These are phyloP conservation scores for Enteromius anoplus DNA, from an alignment of 2,797 vertebrate species.

Conservation along the genomic window DNA sequence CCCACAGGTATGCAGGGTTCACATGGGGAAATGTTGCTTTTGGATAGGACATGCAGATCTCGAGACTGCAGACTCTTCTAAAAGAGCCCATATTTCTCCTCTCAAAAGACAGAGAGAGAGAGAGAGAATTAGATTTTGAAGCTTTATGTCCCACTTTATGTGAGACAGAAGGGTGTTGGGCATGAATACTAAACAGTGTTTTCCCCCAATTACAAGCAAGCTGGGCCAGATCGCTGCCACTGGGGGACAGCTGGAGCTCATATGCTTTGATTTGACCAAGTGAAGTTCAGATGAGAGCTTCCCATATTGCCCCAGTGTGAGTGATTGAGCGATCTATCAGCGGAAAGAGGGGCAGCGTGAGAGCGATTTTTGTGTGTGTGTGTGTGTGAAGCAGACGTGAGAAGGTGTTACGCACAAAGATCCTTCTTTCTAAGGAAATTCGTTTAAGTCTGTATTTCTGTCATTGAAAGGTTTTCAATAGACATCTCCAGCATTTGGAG, in stretches of 20 bases:
- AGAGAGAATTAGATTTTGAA: constrained; percentile 52
- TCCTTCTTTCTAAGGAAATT: constrained; percentile 42
- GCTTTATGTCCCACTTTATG: constrained; percentile 60
- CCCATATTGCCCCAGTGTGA: constrained; percentile 32
- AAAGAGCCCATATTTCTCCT: constrained; percentile 9
- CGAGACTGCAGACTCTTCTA: constrained; percentile 38
- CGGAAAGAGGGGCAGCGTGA: constrained; percentile 21
- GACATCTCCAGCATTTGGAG: constrained; percentile 34
- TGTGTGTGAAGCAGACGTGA: neutral
- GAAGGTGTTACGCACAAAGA: constrained; percentile 45
- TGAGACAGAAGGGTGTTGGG: constrained; percentile 57
- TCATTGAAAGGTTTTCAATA: constrained; percentile 38
- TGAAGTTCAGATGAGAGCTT: constrained; percentile 49
- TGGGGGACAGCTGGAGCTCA: constrained; percentile 44
- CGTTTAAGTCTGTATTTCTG: constrained; percentile 20
- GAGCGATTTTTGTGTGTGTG: constrained; percentile 21
- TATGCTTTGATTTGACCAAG: constrained; percentile 51
- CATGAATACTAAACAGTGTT: constrained; percentile 63
- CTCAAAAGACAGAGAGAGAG: constrained; percentile 23
- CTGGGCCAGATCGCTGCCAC: constrained; percentile 45
- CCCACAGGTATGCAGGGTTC: constrained; percentile 24
- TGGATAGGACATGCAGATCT: constrained; percentile 25
- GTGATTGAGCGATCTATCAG: constrained; percentile 32
- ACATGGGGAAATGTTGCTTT: constrained; percentile 37
- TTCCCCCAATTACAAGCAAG: constrained; percentile 54